A percentile compares a stretch with the other conserved stretches of the same genome.
These are phyloP conservation scores for Cynodonichthys magdalenae DNA, from an alignment of 2,797 vertebrate species.

Conservation along the genomic window DNA sequence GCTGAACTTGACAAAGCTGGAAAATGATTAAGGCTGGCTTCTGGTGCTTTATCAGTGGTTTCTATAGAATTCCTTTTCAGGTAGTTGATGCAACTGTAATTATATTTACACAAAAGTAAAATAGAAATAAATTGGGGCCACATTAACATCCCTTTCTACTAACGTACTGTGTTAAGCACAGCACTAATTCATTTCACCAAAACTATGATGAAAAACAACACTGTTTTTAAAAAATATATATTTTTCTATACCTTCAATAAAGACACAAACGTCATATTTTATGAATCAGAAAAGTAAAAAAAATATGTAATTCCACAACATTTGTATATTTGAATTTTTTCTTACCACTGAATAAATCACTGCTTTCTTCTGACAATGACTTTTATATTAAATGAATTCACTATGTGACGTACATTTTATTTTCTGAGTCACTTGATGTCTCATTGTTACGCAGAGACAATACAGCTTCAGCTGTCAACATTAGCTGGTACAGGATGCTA, in stretches of 20 bases:
- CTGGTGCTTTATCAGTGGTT: not conserved
- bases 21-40: conserved; percentile 21
- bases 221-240: too few species aligned
- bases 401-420: not conserved
- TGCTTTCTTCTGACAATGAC: not conserved
- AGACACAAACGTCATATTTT: not conserved
- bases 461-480: conserved; percentile 31
- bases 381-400: not conserved
- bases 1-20: conserved; percentile 27
- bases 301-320: not conserved
- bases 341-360: not conserved
- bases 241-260: too few species aligned
- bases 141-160: not conserved
- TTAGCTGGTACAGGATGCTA: conserved; percentile 37
- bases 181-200: too few species aligned
- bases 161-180: too few species aligned
- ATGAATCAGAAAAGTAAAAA: not conserved
- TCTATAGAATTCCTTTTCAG: not conserved
- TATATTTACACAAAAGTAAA: not conserved
- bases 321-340: not conserved
- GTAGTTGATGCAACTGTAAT: not conserved
- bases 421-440: conserved; percentile 18
- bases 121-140: not conserved
- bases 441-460: conserved; percentile 31
- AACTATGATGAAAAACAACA: too few species aligned